phyloP scores from a whole-genome alignment of 2,113 vertebrate species.

The Megatriorchis doriae region DNA sequence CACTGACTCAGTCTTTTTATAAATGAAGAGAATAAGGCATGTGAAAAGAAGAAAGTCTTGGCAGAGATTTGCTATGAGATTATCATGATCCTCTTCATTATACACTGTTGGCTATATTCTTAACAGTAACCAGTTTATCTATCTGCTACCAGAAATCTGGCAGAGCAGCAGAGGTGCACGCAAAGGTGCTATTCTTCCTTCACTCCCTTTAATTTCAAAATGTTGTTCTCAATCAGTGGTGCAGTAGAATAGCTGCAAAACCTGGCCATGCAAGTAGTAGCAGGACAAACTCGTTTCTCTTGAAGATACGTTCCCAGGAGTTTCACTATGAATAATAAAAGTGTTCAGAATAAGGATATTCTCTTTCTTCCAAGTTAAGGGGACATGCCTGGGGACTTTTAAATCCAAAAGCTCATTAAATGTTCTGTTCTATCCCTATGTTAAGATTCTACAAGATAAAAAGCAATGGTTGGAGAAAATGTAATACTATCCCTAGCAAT shows the following conservation, averaged over 20 bases:
- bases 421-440: neutral
- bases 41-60: neutral
- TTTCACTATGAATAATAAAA: neutral
- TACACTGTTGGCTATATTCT: neutral
- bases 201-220: neutral
- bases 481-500: neutral
- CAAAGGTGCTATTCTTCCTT: neutral
- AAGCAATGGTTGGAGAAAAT: neutral
- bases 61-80: neutral
- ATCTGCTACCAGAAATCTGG: neutral
- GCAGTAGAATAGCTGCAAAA: neutral
- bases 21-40: neutral
- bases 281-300: neutral
- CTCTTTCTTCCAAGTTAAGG: conserved; percentile 15
- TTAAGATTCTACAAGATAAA: conserved; percentile 2
- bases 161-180: accelerated
- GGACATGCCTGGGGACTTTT: neutral
- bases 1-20: neutral
- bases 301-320: neutral
- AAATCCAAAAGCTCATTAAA: conserved; percentile 31
- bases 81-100: neutral
- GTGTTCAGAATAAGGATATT: neutral
- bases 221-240: neutral
- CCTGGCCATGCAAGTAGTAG: neutral
- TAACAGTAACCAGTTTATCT: neutral